Evolutionary conservation across 2,797 vertebrate species (phyloP).

Genomic region (Gymnothorax javanicus): DNA sequence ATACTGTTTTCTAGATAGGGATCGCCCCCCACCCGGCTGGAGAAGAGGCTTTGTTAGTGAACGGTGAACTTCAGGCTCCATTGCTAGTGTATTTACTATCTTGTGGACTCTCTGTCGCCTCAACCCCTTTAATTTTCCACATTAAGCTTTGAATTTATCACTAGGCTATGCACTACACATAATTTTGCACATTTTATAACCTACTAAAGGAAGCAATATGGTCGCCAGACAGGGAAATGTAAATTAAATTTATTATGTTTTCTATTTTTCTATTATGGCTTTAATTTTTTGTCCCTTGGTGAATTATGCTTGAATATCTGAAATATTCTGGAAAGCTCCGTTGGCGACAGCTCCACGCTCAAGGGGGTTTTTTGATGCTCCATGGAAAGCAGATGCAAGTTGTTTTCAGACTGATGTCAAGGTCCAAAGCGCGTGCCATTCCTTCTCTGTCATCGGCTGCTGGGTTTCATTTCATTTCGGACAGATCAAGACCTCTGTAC

Average conservation of each 20-base stretch:
- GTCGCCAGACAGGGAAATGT: neutral
- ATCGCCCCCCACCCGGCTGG: neutral
- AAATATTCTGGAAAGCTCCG: conserved; percentile 11
- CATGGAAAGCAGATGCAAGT: conserved; percentile 9
- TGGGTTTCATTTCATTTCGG: conserved; percentile 55
- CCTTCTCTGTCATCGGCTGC: conserved; percentile 53
- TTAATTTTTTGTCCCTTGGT: neutral
- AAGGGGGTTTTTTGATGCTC: neutral
- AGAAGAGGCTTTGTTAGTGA: neutral
- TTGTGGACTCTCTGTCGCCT: neutral
- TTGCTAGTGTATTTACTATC: neutral
- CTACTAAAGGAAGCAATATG: neutral
- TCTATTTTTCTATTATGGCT: neutral
- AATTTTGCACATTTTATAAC: neutral
- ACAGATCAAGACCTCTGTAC: conserved; percentile 34
- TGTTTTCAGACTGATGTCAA: conserved; percentile 44
- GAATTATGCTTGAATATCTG: neutral
- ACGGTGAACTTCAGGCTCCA: neutral
- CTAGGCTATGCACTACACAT: neutral
- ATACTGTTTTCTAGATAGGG: neutral
- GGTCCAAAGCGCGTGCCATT: conserved; percentile 53
- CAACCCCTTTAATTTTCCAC: neutral
- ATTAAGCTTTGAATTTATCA: neutral
- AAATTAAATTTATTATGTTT: neutral
- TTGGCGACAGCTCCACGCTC: neutral